Base-by-base conservation (phyloP, 2,797 vertebrate species). In the Fundulus diaphanus region DNA sequence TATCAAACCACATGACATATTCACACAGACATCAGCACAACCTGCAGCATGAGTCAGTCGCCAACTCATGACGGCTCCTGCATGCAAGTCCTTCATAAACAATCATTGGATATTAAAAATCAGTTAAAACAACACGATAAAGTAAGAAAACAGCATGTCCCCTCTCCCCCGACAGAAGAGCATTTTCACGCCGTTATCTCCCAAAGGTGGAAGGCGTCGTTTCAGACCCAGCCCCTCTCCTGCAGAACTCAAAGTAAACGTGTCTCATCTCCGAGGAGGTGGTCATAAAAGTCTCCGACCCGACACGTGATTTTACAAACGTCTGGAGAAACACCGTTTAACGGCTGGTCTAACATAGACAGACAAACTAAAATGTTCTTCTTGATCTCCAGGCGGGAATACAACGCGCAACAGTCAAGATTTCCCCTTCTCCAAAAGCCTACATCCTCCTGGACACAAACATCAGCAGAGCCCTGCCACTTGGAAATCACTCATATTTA, bases 401-500 rank as follows among this genome's bases (percentile, higher is more conserved):
- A 76, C 78, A 70, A 88, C 79, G 73, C 56, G 75, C 82, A 88
- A 88, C 91, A 88, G 90, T 87, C 86, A 68, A 87, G 76, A 85
- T 90, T 85, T 79, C 82, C 86, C 78, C 74, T 80, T 77, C 46
- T 85, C 82, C 78, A 81, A 87, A 80, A 85, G 54, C 66, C 73
- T 87, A 85, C 86, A 68, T 63, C 49, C 70, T 71, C 83, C 79
- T 70, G 57, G 37, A 82, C 76, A 82, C 87, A 80, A 82, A 87
- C 79, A 81, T 75, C 42, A 77, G 79, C 81, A 48, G 51, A 71
- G 49, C 79, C 56, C 66, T 70, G 49, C 33, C 52, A 66, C 73
- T 82, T 65, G 80, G 77, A 92, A 93, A 90, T 86, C 84, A 93
- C 95, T 95, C 93, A 54, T 97, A 98, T 99, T 97, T 99, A 98